These are phyloP conservation scores for Chrysodeixis includens DNA, from an alignment of 2,888 invertebrate genomes.

Conservation along the genomic window DNA sequence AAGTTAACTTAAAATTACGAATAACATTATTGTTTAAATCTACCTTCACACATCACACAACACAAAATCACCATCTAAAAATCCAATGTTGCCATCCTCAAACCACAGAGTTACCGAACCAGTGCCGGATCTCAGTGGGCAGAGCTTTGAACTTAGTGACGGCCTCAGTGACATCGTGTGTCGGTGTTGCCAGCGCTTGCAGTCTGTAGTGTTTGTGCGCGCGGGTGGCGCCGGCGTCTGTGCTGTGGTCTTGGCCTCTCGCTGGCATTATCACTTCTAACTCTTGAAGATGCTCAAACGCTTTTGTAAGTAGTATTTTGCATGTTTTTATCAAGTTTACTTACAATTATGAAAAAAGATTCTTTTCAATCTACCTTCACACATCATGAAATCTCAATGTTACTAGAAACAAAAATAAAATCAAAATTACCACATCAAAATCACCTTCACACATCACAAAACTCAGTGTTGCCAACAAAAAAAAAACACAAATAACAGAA, in stretches of 20 bases:
- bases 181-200: conserved; percentile 92
- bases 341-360: no score
- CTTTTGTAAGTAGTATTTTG: no score
- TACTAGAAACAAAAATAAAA: not conserved
- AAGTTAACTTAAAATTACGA: no score
- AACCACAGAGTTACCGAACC: conserved; percentile 92
- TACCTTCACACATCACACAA: no score
- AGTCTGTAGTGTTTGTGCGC: no score
- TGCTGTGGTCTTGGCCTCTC: conserved; percentile 73
- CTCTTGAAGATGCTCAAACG: conserved; percentile 94
- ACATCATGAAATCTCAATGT: not conserved
- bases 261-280: conserved; percentile 93
- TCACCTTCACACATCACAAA: no score
- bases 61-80: conserved; percentile 13
- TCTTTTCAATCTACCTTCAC: no score
- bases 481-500: no score
- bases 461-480: not conserved
- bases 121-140: conserved; percentile 95
- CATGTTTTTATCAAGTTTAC: no score
- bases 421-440: not conserved
- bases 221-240: no score
- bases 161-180: conserved; percentile 92
- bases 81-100: conserved; percentile 55
- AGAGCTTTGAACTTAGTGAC: conserved; percentile 92
- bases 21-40: no score